A percentile compares a stretch with the other conserved stretches of the same genome.
phyloP scores from a whole-genome alignment of 2,797 vertebrate genomes.

The Bovichtus diacanthus region DNA sequence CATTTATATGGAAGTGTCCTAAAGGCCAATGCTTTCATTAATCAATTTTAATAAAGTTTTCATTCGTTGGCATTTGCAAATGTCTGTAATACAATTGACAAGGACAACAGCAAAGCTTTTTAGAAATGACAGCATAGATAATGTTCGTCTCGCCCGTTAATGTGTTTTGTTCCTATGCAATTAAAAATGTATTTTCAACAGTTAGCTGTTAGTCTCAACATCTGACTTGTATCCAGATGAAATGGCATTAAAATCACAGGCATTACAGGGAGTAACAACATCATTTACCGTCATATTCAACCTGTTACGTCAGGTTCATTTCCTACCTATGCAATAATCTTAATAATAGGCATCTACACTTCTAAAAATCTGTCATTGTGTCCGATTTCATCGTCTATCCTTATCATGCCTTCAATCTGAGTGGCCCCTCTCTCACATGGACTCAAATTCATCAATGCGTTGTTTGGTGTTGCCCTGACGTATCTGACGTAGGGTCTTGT shows the following conservation, averaged over 20 bases:
- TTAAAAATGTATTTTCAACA: conserved; percentile 18
- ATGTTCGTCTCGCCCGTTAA: background rate
- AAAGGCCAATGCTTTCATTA: conserved; percentile 13
- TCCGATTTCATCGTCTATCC: conserved; percentile 9
- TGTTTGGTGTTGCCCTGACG: conserved; percentile 99
- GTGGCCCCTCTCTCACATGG: conserved; percentile 88
- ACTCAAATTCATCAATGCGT: conserved; percentile 98
- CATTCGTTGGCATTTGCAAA: conserved; percentile 8
- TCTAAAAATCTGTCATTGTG: conserved; percentile 36
- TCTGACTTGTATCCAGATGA: conserved; percentile 18
- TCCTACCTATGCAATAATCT: conserved; percentile 28
- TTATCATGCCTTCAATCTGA: background rate
- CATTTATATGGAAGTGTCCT: background rate
- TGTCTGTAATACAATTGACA: conserved; percentile 21
- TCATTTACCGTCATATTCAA: conserved; percentile 19
- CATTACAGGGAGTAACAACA: conserved; percentile 12
- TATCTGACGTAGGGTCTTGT: conserved; percentile 98
- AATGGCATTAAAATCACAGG: conserved; percentile 24
- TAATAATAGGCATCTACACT: conserved; percentile 37
- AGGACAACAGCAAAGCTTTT: conserved; percentile 7
- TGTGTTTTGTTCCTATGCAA: background rate
- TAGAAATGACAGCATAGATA: background rate
- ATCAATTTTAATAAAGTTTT: conserved; percentile 7
- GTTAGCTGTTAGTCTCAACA: too few relatives aligned
- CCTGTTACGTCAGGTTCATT: conserved; percentile 5